phyloP scores from a whole-genome alignment of 2,113 vertebrate species.

The Ovibos moschatus region DNA sequence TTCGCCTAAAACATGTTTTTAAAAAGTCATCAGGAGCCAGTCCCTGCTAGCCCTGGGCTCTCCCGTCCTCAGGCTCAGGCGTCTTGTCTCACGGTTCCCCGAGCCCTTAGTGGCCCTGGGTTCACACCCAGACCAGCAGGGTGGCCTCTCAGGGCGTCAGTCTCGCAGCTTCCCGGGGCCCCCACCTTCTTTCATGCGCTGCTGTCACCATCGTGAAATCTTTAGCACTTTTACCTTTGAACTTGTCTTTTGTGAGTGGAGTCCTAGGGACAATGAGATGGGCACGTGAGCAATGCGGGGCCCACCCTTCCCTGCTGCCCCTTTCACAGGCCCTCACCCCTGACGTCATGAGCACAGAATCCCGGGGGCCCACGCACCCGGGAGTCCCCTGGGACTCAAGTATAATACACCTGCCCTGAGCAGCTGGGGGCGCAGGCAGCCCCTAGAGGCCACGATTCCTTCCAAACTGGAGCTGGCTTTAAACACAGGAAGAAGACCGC shows the following conservation, averaged over 20 bases:
- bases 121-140: not conserved
- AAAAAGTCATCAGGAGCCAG: not conserved
- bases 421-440: too few species aligned
- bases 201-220: not conserved
- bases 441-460: rapidly evolving
- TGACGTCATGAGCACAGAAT: not conserved
- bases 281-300: rapidly evolving
- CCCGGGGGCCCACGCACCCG: not conserved
- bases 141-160: not conserved
- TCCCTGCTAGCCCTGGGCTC: not conserved
- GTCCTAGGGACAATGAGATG: not conserved
- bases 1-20: not conserved
- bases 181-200: not conserved
- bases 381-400: not conserved
- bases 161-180: not conserved
- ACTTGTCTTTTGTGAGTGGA: not conserved
- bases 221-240: not conserved
- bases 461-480: not conserved
- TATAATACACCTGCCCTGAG: not conserved
- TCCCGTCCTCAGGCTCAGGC: not conserved
- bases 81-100: not conserved
- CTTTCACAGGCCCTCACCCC: not conserved
- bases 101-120: not conserved
- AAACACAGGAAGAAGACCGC: not conserved
- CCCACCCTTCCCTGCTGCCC: too few species aligned